Evolutionary conservation across 2,888 invertebrate species (phyloP).

Genomic region (Amiota communis): DNA sequence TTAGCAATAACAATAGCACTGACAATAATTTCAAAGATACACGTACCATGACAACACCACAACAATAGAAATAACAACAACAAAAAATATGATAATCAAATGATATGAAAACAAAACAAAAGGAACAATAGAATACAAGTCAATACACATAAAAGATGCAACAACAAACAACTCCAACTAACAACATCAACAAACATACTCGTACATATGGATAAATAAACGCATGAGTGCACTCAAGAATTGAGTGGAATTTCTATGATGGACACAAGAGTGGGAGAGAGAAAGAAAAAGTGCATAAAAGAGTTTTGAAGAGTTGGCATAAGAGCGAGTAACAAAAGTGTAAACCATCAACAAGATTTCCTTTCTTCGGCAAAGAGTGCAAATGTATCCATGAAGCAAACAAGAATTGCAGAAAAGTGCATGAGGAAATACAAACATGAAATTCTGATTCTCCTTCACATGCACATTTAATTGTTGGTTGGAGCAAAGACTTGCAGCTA

Average conservation of each 20-base stretch:
- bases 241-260: conserved; percentile 20
- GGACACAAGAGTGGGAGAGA: too few relatives aligned
- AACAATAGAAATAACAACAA: conserved; percentile 34
- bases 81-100: conserved; percentile 39
- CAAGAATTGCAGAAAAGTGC: too few relatives aligned
- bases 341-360: too few relatives aligned
- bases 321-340: too few relatives aligned
- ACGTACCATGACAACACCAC: conserved; percentile 52
- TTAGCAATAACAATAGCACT: conserved; percentile 1
- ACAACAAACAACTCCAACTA: neutral
- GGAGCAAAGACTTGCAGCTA: neutral
- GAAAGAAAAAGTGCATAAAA: too few relatives aligned
- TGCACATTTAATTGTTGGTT: neutral
- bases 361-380: neutral
- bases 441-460: too few relatives aligned
- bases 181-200: too few relatives aligned
- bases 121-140: neutral
- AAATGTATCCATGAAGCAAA: neutral
- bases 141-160: neutral
- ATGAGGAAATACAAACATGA: too few relatives aligned
- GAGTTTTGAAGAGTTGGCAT: too few relatives aligned
- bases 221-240: conserved; percentile 53
- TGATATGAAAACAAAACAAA: conserved; percentile 51
- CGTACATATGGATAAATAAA: conserved; percentile 38
- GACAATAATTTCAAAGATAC: conserved; percentile 40